Percentiles rank a stretch among this genome's conserved stretches.
phyloP scores from a whole-genome alignment of 2,888 invertebrate species.

The Drosophila phalerata region DNA sequence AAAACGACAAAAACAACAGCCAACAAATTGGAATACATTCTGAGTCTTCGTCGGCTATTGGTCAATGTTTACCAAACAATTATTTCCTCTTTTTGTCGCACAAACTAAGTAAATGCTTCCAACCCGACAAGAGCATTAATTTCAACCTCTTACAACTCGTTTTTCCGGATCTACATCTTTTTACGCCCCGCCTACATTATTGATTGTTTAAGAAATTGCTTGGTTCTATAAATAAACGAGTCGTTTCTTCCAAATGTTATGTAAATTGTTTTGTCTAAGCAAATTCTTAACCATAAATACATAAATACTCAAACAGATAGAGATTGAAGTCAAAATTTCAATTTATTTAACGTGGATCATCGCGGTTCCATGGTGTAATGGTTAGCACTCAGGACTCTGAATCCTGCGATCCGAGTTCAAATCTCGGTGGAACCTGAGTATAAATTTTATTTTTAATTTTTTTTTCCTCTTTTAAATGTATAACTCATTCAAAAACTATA shows the following conservation, averaged over 20 bases:
- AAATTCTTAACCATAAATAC: conserved; percentile 1
- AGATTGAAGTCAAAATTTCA: conserved; percentile 18
- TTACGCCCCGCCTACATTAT: neutral
- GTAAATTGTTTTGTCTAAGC: conserved; percentile 18
- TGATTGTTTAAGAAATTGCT: conserved; percentile 35
- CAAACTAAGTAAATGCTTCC: conserved; percentile 62
- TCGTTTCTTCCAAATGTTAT: neutral
- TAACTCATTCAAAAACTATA: neutral
- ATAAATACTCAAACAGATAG: conserved; percentile 12
- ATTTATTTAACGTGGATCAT: neutral
- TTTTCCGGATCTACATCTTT: conserved; percentile 3
- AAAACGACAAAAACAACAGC: conserved; percentile 7
- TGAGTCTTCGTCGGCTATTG: conserved; percentile 54
- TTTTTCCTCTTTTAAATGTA: neutral
- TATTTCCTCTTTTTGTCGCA: conserved; percentile 70
- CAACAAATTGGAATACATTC: conserved; percentile 31
- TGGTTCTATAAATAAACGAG: conserved; percentile 17
- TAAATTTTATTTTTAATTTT: neutral
- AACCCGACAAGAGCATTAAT: conserved; percentile 37
- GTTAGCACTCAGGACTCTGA: conserved; percentile 87
- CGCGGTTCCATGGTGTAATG: conserved; percentile 87
- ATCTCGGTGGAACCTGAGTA: conserved; percentile 85
- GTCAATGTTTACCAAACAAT: conserved; percentile 73
- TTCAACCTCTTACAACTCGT: conserved; percentile 1
- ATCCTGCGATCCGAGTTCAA: conserved; percentile 86